Evolutionary conservation across 2,113 vertebrate genomes (phyloP).

Genomic region (Hydrolagus affinis): DNA sequence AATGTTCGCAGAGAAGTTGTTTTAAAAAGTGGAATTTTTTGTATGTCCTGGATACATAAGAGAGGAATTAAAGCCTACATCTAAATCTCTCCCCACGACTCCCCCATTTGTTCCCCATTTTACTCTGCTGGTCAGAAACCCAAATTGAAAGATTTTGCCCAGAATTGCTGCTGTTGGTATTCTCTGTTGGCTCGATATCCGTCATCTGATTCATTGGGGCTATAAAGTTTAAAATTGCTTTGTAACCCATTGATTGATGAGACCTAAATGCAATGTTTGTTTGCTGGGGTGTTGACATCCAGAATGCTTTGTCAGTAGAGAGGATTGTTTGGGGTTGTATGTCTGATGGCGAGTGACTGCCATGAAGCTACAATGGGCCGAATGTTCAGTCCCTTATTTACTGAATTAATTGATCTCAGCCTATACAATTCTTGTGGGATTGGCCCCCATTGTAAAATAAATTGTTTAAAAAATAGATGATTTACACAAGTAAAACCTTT

Average conservation of each 20-base stretch:
- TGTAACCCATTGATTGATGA: slow-evolving; percentile 31
- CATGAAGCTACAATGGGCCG: not conserved
- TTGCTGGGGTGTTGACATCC: not conserved
- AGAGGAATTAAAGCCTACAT: not conserved
- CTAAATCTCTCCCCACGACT: not conserved
- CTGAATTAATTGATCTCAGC: too few relatives aligned
- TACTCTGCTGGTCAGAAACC: not conserved
- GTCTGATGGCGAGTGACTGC: not conserved
- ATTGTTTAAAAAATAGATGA: too few relatives aligned
- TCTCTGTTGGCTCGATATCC: too few relatives aligned
- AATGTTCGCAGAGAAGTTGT: not conserved
- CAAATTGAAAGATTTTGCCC: too few relatives aligned
- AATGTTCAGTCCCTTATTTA: not conserved
- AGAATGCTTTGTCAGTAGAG: not conserved
- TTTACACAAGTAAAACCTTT: too few relatives aligned
- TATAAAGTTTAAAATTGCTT: slow-evolving; percentile 35
- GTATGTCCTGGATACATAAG: slow-evolving; percentile 73
- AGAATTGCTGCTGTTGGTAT: not conserved
- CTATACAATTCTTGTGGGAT: too few relatives aligned
- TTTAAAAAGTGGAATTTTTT: not conserved
- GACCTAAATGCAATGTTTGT: slow-evolving; percentile 16
- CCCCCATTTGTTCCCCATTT: too few relatives aligned
- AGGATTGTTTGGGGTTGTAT: not conserved
- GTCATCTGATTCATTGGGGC: not conserved
- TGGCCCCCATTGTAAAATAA: too few relatives aligned